Evolutionary conservation across 30 jellyfish, hydroid and myxozoan genomes (phyloP), one percentile per base, ranked within the genome.

Genomic region (Pseudorhiza aurosa): DNA sequence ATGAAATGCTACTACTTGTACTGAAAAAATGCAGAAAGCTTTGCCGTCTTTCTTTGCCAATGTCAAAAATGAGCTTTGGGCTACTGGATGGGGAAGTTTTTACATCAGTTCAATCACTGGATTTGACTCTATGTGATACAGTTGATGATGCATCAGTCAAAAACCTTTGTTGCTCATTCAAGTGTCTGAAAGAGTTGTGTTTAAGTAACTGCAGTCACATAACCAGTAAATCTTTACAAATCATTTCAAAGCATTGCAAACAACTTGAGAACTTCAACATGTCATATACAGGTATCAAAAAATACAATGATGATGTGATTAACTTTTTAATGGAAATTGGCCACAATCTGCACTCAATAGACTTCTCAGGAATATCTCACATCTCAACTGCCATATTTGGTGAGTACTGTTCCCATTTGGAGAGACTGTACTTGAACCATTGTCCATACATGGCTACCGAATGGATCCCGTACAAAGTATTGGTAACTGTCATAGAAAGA

Each of bases 381-480:
- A 32, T 80, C 43, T 46, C 31, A 18, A 65, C 72, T 17, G 36
- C 84, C 17, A 17, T 65, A 30, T 65, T 80, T 65, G 91, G 77
- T 8, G 43, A 65, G 22, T 65, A 64, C 60, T 80, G 91, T 37
- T 30, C 72, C 10, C 91, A 57, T 21, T 43, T 80, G 27, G 84
- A 80, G 37, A 80, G 65, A 57, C 91, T 80, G 39, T 80, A 17
- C 43, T 31, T 80, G 60, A 80, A 80, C 70, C 91, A 80, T 27
- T 80, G 91, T 30, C 77, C 84, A 32, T 70, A 65, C 21, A 51
- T 65, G 43, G 69, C 55, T 6, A 50, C 91, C 14, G 91, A 80
- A 24, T 80, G 91, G 91, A 43, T 80, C 21, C 70, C 79, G 7
- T 33, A 37, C 35, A 50, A 56, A 9, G 45, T 28, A 43, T 29